A percentile compares a stretch with the other conserved stretches of the same genome.
phyloP scores from a whole-genome alignment of 2,797 vertebrate species.

The Avahi laniger region DNA sequence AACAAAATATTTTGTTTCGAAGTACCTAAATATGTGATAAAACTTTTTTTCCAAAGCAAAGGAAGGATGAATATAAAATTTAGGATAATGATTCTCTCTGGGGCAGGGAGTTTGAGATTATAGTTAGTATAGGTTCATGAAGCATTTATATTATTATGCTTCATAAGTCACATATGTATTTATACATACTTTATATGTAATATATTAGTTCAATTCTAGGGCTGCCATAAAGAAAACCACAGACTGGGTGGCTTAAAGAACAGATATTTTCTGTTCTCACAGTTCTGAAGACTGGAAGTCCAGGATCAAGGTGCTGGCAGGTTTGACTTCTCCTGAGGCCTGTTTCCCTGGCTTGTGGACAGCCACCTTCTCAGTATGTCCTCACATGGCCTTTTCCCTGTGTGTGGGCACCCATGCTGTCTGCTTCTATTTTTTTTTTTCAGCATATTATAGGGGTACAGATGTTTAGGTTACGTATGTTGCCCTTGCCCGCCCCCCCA shows the following conservation, averaged over 20 bases:
- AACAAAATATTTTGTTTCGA: neutral
- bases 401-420: neutral
- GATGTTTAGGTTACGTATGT: too few relatives aligned
- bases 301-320: neutral
- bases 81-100: neutral
- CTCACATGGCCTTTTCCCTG: neutral
- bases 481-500: too few relatives aligned
- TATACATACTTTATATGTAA: neutral
- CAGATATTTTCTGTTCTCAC: neutral
- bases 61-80: neutral
- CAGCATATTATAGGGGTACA: too few relatives aligned
- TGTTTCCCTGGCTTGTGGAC: neutral
- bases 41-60: neutral
- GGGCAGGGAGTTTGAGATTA: neutral
- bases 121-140: neutral
- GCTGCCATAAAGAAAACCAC: neutral
- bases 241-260: neutral
- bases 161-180: neutral
- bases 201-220: neutral
- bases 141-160: neutral
- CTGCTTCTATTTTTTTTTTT: neutral
- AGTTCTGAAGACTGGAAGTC: neutral
- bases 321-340: neutral
- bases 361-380: neutral
- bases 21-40: neutral